Base-by-base conservation (phyloP, 2,797 vertebrate species). In the Pipistrellus kuhlii region DNA sequence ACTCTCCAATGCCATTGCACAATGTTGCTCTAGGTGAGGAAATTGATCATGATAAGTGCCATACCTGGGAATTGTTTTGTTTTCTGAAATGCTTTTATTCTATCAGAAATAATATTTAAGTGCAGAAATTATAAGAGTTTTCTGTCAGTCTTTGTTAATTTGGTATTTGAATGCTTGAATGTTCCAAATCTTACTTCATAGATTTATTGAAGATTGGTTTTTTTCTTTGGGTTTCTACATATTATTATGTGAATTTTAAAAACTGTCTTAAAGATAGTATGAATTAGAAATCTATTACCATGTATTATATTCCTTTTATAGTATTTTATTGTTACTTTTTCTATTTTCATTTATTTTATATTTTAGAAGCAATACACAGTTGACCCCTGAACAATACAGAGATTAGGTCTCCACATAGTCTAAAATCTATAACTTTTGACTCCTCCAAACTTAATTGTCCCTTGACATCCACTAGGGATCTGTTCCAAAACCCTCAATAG, bases 281-380 rank as follows among this genome's bases (percentile, higher is more conserved):
- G 55, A 46, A 72, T 68, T 80, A 1, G 89, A 41, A 85, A 35
- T 23, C 14, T 90, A 83, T 87, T 21, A 66, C 13, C 59, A 0
- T 55, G 57, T 83, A 9, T 91, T 62, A 7, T 53, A 4, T 92
- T 46, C 3, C 7, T 93, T 95, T 94, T 76, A 17, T 76, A 75
- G 14, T 89, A 5, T 85, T 90, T 69, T 14, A 7, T 76, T 90
- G n/a, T 64, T 96, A 48, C 9, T 77, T 82, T 53, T 78, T 84
- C 69, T 59, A 14, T 93, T 95, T 95, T 88, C 2, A 38, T 92
- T 77, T 80, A 71, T 75, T 96, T 66, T 78, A 25, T 80, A 9
- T 85, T 94, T 96, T 92, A 62, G 78, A 75, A 77, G 18, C 93
- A 83, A 30, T 48, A 64, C 53, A 85, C n/a, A 35, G 13, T 51